phyloP scores from a whole-genome alignment of 2,888 invertebrate genomes.

The Agrilus biguttatus region DNA sequence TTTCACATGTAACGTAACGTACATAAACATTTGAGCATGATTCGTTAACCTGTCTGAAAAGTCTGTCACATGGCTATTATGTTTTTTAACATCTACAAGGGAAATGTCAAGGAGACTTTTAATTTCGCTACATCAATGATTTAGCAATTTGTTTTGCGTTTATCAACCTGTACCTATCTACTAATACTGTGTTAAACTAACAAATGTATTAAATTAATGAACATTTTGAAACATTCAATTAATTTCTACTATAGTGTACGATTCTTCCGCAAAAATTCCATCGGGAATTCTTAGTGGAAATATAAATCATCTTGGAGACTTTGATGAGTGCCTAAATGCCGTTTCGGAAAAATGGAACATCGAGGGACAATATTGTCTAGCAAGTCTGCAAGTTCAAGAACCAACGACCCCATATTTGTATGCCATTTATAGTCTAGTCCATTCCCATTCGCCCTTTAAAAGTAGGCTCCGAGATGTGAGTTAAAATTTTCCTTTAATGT shows the following conservation, averaged over 20 bases:
- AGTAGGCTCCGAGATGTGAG: conserved; percentile 55
- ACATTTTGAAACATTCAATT: neutral
- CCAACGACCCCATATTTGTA: conserved; percentile 36
- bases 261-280: conserved; percentile 29
- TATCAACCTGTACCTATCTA: too few species aligned
- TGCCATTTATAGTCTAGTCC: conserved; percentile 36
- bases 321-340: conserved; percentile 26
- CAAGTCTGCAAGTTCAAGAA: conserved; percentile 42
- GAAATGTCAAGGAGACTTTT: too few species aligned
- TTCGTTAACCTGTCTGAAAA: too few species aligned
- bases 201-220: too few species aligned
- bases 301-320: conserved; percentile 30
- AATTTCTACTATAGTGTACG: conserved; percentile 26
- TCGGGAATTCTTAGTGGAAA: conserved; percentile 30
- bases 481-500: conserved; percentile 12
- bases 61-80: too few species aligned
- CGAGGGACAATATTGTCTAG: conserved; percentile 49
- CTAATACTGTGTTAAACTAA: too few species aligned
- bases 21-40: too few species aligned
- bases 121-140: too few species aligned
- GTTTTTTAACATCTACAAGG: too few species aligned
- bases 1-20: too few species aligned
- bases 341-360: conserved; percentile 23
- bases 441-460: conserved; percentile 47
- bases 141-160: too few species aligned